Evolutionary conservation across 2,113 vertebrate species (phyloP), one percentile per base, ranked within the genome.

Genomic region (Sturnira hondurensis): DNA sequence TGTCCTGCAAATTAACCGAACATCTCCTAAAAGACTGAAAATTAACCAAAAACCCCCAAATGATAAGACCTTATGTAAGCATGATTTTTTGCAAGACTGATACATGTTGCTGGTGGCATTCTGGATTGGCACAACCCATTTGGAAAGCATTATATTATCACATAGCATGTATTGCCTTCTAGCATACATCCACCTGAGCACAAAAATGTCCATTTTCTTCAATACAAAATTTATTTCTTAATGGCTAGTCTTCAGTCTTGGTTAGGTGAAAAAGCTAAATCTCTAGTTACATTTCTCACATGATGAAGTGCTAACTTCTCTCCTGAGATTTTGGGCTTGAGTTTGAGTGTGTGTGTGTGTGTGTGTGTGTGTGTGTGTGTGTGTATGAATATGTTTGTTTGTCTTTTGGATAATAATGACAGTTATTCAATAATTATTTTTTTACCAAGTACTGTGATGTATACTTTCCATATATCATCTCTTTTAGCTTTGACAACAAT

Each of bases 401-500:
- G 20, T 43, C 28, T 95, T 93, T 84, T 38, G 41, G 22, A 70
- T 58, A 93, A 50, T 14, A 77, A 31, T 6, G 58, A 17, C 3
- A 9, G 73, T 82, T 68, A 81, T 81, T 67, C 31, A 77, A 33
- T 73, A 68, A 73, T 68, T 93, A 50, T 91, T 94, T 13, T 68
- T 80, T 76, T 71, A 93, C 67, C 70, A 41, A 94, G 38, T 4
- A n/a, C 15, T 86, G 33, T 77, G 43, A 82, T 67, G 52, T 56
- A 2, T 47, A 56, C 24, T 92, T 89, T 91, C 43, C 3, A 50
- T 38, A n/a, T 16, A 43, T 74, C 80, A 56, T 36, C 3, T 68
- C 24, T 91, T 61, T 92, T 67, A 68, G n/a, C 73, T 86, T 93
- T 95, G 86, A 65, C 58, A 50, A 78, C 56, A 80, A 67, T 92